Base-by-base conservation (phyloP, 1,140 invertebrate genomes). In the Drosophila asahinai region DNA sequence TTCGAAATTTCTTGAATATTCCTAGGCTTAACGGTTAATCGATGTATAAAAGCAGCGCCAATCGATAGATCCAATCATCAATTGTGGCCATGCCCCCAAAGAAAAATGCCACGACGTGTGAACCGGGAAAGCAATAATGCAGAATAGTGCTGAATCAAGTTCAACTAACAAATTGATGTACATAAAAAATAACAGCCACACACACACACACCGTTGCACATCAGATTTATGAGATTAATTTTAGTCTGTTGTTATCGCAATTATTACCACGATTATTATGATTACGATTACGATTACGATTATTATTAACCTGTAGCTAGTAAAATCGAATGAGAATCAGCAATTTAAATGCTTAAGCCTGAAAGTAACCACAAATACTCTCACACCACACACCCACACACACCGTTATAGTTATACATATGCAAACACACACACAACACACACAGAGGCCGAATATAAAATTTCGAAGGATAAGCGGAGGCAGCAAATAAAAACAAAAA, bases 291-390 rank as follows among this genome's bases (percentile, higher is more conserved):
- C 67, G 70, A 70, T 77, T 80, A 73, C 67, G 70, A 83, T 84
- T 72, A 83, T 70, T 62, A 64, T 60, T 67, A 80, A 72, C 19
- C 45, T 22, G 67, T 86, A 83, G 83, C 62, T 86, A 86, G 83
- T 86, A 62, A 65, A 76, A 75, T 57, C 68, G 72, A 77, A 77
- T 70, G 68, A 38, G 47, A 73, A 73, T 38, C 33, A 54, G 68
- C 47, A 60, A 73, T 61, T 72, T 45, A 51, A 61, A 40, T 36
- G 67, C 66, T 57, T 72, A 61, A 52, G 70, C 70, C 70, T 72
- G 38, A 73, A 43, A 38, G 36, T 59, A 40, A 48, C 36, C 54
- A 72, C 19, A 61, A 74, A 25, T 45, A 66, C 61, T 55, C 55
- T 38, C 25, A 64, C 36, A 67, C 8, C 48, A 12, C 33, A 45